These are phyloP conservation scores for Stercorarius parasiticus DNA, from an alignment of 2,113 vertebrate species.

Conservation along the genomic window DNA sequence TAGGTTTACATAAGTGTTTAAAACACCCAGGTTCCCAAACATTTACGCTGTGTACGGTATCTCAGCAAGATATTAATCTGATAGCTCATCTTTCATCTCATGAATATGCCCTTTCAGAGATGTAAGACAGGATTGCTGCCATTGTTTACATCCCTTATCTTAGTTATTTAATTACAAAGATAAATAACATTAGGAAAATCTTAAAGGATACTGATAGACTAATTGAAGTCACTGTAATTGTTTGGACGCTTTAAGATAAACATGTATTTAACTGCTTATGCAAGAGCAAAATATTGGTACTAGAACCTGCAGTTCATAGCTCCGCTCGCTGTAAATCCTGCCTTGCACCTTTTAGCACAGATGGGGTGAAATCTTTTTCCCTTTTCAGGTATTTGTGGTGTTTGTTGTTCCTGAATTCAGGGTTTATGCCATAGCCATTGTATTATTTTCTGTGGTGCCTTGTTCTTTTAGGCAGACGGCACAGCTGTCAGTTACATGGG, in stretches of 20 bases:
- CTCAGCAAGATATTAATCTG: background rate
- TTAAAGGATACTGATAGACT: background rate
- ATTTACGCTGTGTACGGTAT: rapidly evolving
- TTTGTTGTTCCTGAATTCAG: background rate
- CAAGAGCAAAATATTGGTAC: background rate
- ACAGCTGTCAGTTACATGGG: background rate
- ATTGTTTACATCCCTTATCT: slow-evolving; percentile 19
- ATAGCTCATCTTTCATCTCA: background rate
- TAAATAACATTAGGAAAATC: slow-evolving; percentile 19
- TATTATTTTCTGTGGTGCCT: background rate
- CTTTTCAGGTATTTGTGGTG: background rate
- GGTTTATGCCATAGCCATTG: background rate
- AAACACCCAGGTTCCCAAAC: background rate
- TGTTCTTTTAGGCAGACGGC: background rate
- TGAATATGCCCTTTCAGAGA: background rate
- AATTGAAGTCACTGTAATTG: background rate
- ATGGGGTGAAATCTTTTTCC: background rate
- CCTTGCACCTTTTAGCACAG: background rate
- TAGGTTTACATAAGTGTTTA: background rate
- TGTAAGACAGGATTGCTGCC: background rate
- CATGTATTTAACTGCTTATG: background rate
- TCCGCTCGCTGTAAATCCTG: background rate
- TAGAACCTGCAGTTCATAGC: background rate
- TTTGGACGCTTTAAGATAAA: background rate
- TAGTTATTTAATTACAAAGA: slow-evolving; percentile 12